Base-by-base conservation (phyloP, 2,113 vertebrate genomes). In the Monopterus albus region DNA sequence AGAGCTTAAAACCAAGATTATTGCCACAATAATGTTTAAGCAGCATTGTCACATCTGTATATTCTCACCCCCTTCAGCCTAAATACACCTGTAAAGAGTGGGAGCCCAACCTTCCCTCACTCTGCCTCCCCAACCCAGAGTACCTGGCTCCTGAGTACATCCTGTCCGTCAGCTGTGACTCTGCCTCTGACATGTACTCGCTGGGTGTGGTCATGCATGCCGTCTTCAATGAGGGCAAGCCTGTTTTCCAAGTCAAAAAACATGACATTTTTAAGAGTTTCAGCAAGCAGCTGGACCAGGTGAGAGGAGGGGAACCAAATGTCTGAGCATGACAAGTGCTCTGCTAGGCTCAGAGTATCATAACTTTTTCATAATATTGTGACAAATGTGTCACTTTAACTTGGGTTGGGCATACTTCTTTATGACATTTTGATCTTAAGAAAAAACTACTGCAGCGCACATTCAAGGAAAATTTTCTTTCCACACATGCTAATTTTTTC, bases 241-340 rank as follows among this genome's bases (percentile, higher is more conserved):
- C 98, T n/a, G 92, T 99, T 87, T 97, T 98, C 92, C 93, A 98
- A 83, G 94, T 99, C 87, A 98, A 96, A 93, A 98, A 98, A 73
- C 96, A 98, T 61, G 98, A 98, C 90, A 98, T 99, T 87, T 99
- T 97, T 84, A 99, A 98, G 91, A 99, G 98, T 88, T 99, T 99
- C 92, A 99, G 98, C 84, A 92, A 96, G 55, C 98, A 99, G 31
- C 91, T 99, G 81, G 98, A 99, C 91, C 97, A 99, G 95, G 98
- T 99, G 91, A 78, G 78, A 33, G 14, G 18, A 55, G 5, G 31
- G 20, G 23, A 58, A 46, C 9, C 4, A 1, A 7, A 21, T 15
- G 13, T 45, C 15, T 4, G 11, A 42, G 26, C n/a, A 18, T 25
- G 46, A 39, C 0, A n/a, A n/a, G n/a, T n/a, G n/a, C n/a, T n/a